phyloP scores from a whole-genome alignment of 1,140 invertebrate genomes.

The Periplaneta americana region DNA sequence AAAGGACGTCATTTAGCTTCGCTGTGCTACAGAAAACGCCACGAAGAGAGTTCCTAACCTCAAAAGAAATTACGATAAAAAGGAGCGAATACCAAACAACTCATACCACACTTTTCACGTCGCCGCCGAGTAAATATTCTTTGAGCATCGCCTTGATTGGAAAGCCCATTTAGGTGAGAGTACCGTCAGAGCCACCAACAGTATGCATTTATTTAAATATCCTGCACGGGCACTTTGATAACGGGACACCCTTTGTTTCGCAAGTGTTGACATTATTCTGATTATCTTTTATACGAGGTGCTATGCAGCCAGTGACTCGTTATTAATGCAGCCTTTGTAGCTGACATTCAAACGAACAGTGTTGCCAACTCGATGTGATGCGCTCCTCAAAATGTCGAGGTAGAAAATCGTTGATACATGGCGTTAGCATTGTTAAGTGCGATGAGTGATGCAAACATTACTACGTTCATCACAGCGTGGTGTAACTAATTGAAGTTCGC shows the following conservation, averaged over 20 bases:
- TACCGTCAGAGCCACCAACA: neutral
- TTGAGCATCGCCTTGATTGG: neutral
- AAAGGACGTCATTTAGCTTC: neutral
- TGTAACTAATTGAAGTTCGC: no score
- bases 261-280: neutral
- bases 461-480: no score
- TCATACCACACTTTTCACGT: no score
- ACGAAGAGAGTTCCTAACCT: neutral
- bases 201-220: neutral
- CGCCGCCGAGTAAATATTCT: neutral
- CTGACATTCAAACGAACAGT: neutral
- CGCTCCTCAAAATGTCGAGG: neutral
- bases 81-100: neutral
- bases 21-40: neutral
- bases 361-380: no score
- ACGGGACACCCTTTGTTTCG: neutral
- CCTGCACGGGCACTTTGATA: neutral
- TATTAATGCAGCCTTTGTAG: neutral
- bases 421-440: no score
- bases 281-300: neutral
- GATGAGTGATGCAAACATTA: no score
- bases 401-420: neutral
- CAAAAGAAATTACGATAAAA: no score
- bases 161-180: neutral
- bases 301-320: neutral